Conservation (phyloP, 2,797 vertebrate species). For the Arremon brunneinucha region DNA sequence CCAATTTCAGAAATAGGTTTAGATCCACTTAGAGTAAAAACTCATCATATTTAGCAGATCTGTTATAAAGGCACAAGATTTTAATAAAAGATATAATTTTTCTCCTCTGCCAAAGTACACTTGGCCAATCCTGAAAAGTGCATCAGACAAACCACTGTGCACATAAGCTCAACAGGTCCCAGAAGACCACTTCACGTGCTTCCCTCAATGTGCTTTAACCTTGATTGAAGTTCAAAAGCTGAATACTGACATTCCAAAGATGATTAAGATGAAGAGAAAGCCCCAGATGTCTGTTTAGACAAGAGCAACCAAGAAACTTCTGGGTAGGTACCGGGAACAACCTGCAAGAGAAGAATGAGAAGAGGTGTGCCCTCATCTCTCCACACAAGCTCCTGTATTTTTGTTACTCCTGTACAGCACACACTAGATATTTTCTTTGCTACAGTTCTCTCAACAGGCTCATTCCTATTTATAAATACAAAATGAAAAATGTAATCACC, state of each 20-base stretch:
- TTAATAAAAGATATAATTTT: neutral
- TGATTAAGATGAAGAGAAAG: neutral
- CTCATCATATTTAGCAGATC: neutral
- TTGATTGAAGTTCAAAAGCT: neutral
- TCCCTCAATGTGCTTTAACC: neutral
- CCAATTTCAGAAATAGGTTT: neutral
- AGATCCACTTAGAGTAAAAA: neutral
- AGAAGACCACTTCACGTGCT: neutral
- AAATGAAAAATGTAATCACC: neutral
- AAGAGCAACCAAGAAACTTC: neutral
- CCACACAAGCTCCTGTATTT: rapidly evolving
- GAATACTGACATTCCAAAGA: neutral
- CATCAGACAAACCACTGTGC: neutral
- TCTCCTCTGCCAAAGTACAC: neutral
- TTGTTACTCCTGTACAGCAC: neutral
- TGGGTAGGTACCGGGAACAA: neutral
- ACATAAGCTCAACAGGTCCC: neutral
- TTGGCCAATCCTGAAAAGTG: neutral
- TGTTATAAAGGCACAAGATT: rapidly evolving
- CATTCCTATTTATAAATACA: neutral
- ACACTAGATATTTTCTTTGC: neutral
- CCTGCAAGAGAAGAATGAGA: neutral
- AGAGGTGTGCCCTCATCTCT: neutral
- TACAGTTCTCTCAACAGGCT: neutral
- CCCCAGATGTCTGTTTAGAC: neutral